phyloP scores from a whole-genome alignment of 2,888 invertebrate genomes.

The Lottia gigantea region DNA sequence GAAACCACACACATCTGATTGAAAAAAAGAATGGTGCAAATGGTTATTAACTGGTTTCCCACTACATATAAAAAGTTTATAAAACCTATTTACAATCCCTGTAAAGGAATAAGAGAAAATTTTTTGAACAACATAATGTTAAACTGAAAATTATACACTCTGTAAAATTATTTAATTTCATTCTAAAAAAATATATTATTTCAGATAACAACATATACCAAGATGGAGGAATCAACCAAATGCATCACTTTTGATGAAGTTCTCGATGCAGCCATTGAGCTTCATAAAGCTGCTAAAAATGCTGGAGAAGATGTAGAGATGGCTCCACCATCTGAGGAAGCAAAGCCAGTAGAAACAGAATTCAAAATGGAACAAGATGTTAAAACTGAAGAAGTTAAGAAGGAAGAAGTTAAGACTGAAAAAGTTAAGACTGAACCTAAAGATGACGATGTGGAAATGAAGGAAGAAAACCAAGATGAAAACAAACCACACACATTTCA shows the following conservation, averaged over 20 bases:
- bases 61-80: no score
- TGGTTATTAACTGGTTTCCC: no score
- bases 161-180: no score
- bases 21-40: no score
- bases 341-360: not conserved
- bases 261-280: not conserved
- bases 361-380: no score
- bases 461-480: constrained; percentile 10
- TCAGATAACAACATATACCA: not conserved
- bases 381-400: constrained; percentile 18
- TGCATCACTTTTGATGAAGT: not conserved
- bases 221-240: not conserved
- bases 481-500: constrained; percentile 14
- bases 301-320: constrained; percentile 1
- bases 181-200: not conserved
- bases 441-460: constrained; percentile 21
- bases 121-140: no score
- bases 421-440: constrained; percentile 24
- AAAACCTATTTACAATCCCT: no score
- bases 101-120: no score
- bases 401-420: constrained; percentile 27
- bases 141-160: no score
- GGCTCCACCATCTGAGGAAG: not conserved
- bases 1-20: no score
- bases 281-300: not conserved